Percentiles rank a stretch among this genome's conserved stretches.
Conservation (phyloP, 2,113 vertebrate species). For the Sphaerodactylus townsendi region DNA sequence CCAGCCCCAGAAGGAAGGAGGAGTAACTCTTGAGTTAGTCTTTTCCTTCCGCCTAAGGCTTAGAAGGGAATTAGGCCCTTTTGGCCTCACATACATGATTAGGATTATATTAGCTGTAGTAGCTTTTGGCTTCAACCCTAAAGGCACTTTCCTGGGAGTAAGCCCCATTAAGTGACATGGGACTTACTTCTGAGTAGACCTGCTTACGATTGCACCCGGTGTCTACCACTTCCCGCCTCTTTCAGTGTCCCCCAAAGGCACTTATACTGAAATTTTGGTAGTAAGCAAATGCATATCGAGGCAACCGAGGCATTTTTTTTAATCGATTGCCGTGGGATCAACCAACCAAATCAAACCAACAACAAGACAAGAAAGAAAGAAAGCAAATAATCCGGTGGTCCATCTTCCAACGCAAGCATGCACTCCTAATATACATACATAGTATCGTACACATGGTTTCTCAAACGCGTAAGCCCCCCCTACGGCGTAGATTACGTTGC, state of each 20-base stretch:
- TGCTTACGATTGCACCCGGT: too few relatives aligned
- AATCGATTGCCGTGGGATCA: background rate
- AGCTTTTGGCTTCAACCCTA: background rate
- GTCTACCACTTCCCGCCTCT: background rate
- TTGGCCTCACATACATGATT: too few relatives aligned
- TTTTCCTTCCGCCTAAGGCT: background rate
- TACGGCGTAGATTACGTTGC: background rate
- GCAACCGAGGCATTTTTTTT: background rate
- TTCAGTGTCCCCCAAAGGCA: constrained; percentile 25
- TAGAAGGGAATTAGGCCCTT: too few relatives aligned
- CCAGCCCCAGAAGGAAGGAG: background rate
- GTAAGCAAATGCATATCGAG: background rate
- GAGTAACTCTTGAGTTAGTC: background rate
- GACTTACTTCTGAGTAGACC: too few relatives aligned
- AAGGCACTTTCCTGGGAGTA: too few relatives aligned
- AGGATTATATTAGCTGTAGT: background rate
- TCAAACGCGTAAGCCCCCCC: background rate
- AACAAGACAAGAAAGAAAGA: too few relatives aligned
- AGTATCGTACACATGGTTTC: background rate
- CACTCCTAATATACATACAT: constrained; percentile 4
- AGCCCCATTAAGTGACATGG: too few relatives aligned
- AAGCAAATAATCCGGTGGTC: background rate
- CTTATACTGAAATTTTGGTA: constrained; percentile 21
- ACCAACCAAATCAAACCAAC: too few relatives aligned
- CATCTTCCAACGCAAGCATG: background rate